Conservation (phyloP, 2,888 invertebrate genomes). For the Amphipoea oculea region DNA sequence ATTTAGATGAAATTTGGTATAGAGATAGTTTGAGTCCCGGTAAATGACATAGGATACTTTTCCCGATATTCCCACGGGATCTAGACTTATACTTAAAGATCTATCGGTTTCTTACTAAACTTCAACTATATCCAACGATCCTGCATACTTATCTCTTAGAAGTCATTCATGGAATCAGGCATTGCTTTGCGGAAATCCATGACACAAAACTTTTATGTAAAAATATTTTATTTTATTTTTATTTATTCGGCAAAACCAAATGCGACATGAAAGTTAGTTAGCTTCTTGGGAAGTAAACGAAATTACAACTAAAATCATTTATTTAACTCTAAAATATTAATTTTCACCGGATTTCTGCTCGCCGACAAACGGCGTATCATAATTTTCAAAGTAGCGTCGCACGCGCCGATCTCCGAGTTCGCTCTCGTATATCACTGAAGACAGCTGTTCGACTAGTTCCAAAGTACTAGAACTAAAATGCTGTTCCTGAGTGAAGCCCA, state of each 20-base stretch:
- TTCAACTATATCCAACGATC: too few relatives aligned
- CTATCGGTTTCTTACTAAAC: too few relatives aligned
- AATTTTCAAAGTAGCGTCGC: constrained; percentile 80
- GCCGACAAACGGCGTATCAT: constrained; percentile 79
- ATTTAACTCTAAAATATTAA: constrained; percentile 38
- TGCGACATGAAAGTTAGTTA: neutral
- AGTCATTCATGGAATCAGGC: neutral
- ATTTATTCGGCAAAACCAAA: neutral
- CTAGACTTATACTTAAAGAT: too few relatives aligned
- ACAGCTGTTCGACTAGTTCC: constrained; percentile 76
- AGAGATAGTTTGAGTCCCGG: too few relatives aligned
- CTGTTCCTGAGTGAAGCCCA: constrained; percentile 78
- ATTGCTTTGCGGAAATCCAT: neutral
- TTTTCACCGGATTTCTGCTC: constrained; percentile 8
- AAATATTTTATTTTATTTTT: neutral
- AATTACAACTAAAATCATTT: constrained; percentile 38
- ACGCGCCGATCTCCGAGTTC: constrained; percentile 78
- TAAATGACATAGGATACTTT: neutral
- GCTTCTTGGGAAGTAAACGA: neutral
- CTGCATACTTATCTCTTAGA: too few relatives aligned
- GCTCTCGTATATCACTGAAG: constrained; percentile 69
- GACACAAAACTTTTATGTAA: neutral
- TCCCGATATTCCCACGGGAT: too few relatives aligned
- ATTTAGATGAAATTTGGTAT: too few relatives aligned
- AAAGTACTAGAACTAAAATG: constrained; percentile 72